Conservation (phyloP, 2,888 invertebrate species). For the Phaonia tiefii region DNA sequence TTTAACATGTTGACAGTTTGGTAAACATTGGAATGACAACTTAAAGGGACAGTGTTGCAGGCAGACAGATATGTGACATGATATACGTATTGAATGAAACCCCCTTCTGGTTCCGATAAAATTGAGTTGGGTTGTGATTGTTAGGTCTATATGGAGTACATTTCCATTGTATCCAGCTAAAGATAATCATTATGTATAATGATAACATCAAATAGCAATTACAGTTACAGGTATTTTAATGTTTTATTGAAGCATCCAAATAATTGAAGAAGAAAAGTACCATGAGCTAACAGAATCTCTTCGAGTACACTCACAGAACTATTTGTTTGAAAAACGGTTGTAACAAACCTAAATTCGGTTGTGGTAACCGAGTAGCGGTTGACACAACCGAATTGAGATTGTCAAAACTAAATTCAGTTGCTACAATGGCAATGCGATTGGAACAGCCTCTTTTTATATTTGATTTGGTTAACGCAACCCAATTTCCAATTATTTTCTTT, state of each 20-base stretch:
- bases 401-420: no score
- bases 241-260: neutral
- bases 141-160: neutral
- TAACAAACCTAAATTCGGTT: no score
- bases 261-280: no score
- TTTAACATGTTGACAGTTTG: constrained; percentile 28
- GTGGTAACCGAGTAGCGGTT: no score
- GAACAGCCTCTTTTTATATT: no score
- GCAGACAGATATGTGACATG: neutral
- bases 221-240: constrained; percentile 9
- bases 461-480: no score
- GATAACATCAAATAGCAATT: constrained; percentile 15
- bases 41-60: neutral
- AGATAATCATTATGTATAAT: neutral
- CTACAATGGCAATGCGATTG: no score
- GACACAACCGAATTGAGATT: no score
- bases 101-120: constrained; percentile 7
- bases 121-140: constrained; percentile 15
- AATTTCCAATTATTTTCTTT: no score
- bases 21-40: constrained; percentile 11
- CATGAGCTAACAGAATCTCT: no score
- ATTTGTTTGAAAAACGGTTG: no score
- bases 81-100: constrained; percentile 10
- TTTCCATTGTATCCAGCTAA: neutral
- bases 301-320: no score